Base-by-base conservation (phyloP, 2,113 vertebrate species). In the Rhipidura dahli region DNA sequence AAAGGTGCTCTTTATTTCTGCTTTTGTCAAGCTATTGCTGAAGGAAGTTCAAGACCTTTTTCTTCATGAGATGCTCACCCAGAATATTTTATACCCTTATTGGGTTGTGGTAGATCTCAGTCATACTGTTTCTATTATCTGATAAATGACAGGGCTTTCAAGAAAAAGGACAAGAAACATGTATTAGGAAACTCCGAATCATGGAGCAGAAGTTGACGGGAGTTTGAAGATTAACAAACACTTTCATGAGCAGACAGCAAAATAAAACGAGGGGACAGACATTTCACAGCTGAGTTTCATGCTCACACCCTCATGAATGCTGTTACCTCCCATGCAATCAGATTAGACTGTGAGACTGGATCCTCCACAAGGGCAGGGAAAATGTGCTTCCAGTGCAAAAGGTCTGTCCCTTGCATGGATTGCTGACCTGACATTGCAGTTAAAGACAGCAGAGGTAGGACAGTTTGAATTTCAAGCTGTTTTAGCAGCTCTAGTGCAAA, bases 21-120 rank as follows among this genome's bases (percentile, higher is more conserved):
- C 59, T 86, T 91, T 90, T 83, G 63, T 93, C 63, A 93, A 94
- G 72, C 13, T 94, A 31, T 44, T 83, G 64, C 47, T 93, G 66
- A 88, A 90, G 65, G 59, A 94, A 88, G 83, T 96, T 95, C 95
- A 94, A n/a, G 88, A 93, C 93, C 65, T 76, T 69, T 90, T 93
- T 88, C 88, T 92, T 90, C 93, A 51, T 31, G 70, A 88, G 79
- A 75, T n/a, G 60, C 64, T 90, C 87, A 31, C 17, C 68, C 68
- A 81, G 79, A 95, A 91, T 96, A 91, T 90, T 94, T 96, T 87
- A 65, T 88, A 66, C 56, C 82, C 64, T 86, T 86, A 59, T 70
- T 94, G 94, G 27, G 54, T 88, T 94, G 85, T 61, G 72, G 68
- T 95, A 95, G 82, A 83, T 83, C 85, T 83, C 85, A 80, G 87